Evolutionary conservation across 2,888 invertebrate genomes (phyloP), one percentile per base, ranked within the genome.

Genomic region (Hylaea fasciaria): DNA sequence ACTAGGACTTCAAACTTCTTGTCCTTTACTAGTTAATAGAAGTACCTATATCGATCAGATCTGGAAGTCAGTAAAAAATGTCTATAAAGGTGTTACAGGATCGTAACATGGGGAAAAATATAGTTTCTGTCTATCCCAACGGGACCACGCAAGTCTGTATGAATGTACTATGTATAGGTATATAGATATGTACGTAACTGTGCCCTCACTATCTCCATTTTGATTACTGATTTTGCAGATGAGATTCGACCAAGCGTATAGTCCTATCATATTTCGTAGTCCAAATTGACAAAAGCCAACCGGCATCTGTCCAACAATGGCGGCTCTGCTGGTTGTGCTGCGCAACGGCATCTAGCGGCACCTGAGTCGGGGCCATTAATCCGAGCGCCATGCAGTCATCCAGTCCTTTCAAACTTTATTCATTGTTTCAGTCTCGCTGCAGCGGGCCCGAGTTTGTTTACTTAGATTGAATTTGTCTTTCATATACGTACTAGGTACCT

Each of bases 351-450:
- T 73, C 78, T 74, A 73, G 76, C 62, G 69, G 72, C 83, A 83
- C 84, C 85, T 84, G 84, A 83, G 82, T 77, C 78, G 68, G 59
- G 66, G 75, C 70, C 70, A 79, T 82, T 64, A 62, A 65, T 80
- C 80, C 78, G 63, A 68, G 69, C 74, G 70, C 77, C 69, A 72
- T 69, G 77, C 79, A 77, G 74, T 57, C 35, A 59, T 64, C 52
- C 56, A 76, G 77, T 49, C 79, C 81, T 82, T 83, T 85, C 81
- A 83, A 89, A 89, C 84, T 89, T 86, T 84, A 82, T 83, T 86
- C 85, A 89, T 87, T 88, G 87, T 86, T 85, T 83, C 81, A 83
- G 81, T 80, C 76, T 79, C 77, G 72, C 78, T 83, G 82, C 85
- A 83, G 60, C 75, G 77, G 75, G 67, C 69, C 49, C 64, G 43